Base-by-base conservation (phyloP, 1,140 invertebrate genomes). In the Drosophila albomicans region DNA sequence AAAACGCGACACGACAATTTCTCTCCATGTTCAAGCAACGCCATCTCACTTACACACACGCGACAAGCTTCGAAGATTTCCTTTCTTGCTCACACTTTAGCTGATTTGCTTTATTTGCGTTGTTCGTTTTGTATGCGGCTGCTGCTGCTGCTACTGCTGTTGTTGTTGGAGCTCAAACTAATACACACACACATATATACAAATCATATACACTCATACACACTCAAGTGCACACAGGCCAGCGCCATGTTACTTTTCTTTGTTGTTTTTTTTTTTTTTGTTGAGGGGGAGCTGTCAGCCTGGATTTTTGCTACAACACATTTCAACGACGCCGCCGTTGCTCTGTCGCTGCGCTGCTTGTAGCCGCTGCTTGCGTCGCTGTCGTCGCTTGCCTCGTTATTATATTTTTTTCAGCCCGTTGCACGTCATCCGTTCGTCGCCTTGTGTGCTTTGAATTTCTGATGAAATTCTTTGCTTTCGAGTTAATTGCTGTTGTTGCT, bases 381-480 rank as follows among this genome's bases (percentile, higher is more conserved):
- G 57, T 32, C 35, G 65, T 46, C 56, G 54, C 56, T 56, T 52
- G 57, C 45, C 35, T 69, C 67, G 77, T 79, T 82, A 76, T 82
- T 25, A 25, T 25, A 25, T 25, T 25, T 25, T 32, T 82, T 76
- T 78, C 78, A 78, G 61, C 59, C 77, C 78, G 64, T 78, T 79
- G 82, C 82, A 86, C 79, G 84, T 88, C 84, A 87, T 87, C 82
- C 80, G 67, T 75, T 78, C 63, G 62, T 78, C 63, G 62, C 64
- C 70, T 78, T 88, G 67, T 88, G 81, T 89, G 81, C 86, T 89
- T 89, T 90, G 85, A 89, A 89, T 89, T 89, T 89, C 85, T 89
- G 85, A 89, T 89, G 85, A 89, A 89, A 89, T 89, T 89, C 86
- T 89, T 89, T 81, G 85, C 85, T 89, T 89, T 89, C 86, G 86